Percentiles rank a stretch among this genome's conserved stretches.
These are phyloP conservation scores for Ophraella communa DNA, from an alignment of 2,888 invertebrate genomes.

Conservation along the genomic window DNA sequence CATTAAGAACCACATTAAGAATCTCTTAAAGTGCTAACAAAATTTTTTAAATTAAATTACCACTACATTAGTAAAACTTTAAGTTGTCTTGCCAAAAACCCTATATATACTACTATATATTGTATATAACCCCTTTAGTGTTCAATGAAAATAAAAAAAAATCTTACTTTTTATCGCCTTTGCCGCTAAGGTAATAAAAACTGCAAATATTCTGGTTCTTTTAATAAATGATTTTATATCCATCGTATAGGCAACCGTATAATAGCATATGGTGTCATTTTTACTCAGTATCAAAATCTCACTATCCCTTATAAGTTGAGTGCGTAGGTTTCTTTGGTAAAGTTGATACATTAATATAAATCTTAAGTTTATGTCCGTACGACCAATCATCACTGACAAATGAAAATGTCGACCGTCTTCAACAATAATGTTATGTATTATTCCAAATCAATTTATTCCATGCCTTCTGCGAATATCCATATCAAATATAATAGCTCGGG, in stretches of 20 bases:
- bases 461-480: conserved; percentile 37
- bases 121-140: not conserved
- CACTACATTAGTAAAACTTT: too few species aligned
- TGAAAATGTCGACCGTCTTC: conserved; percentile 49
- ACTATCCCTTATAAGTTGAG: conserved; percentile 12
- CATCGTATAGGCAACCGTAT: not conserved
- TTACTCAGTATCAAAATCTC: not conserved
- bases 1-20: too few species aligned
- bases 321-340: conserved; percentile 39
- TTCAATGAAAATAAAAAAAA: not conserved
- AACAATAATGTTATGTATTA: conserved; percentile 43
- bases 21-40: too few species aligned
- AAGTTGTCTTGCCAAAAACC: not conserved
- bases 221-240: not conserved
- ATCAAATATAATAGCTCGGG: conserved; percentile 15
- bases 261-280: not conserved
- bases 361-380: conserved; percentile 45
- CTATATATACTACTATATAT: not conserved
- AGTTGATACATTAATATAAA: conserved; percentile 45
- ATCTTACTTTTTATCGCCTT: not conserved
- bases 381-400: conserved; percentile 48
- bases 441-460: conserved; percentile 41
- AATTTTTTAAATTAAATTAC: too few species aligned
- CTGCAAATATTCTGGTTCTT: not conserved
- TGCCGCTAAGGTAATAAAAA: not conserved